Base-by-base conservation (phyloP, 2,888 invertebrate species). In the Ormyrus rosae region DNA sequence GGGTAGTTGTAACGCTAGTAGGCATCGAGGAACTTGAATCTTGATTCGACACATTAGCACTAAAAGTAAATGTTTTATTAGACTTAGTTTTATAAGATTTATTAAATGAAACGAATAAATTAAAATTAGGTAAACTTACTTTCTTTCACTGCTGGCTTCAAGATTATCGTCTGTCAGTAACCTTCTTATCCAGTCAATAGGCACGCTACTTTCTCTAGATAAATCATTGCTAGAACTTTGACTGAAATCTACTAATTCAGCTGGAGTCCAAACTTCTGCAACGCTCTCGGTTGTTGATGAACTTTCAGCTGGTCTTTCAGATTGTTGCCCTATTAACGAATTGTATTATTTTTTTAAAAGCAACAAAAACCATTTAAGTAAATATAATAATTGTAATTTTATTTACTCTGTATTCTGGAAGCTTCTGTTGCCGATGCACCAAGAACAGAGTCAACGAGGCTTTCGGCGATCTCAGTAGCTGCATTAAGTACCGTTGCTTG, bases 401-500 rank as follows among this genome's bases (percentile, higher is more conserved):
- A 63, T 60, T 75, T 84, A 85, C 88, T 86, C 72, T 84, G 85
- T 68, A 89, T 77, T 85, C 87, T 85, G 6, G 86, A 87, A 5
- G 87, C 86, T 83, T 88, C 89, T 34, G 87, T 85, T 5, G 88
- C 84, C 50, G 86, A 86, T 1, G 90, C 88, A 45, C 89, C 88
- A 11, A 91, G 84, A 10, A 92, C 91, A 19, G 91, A 91, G 81
- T 91, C 91, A 2, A 91, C 91, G 65, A 92, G 90, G 74, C 90
- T 91, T 83, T 90, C 91, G 1, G 92, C 91, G 10, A 91, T 85
- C 81, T 90, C 89, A 48, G 88, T 84, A 2, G 89, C 88, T 1
- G 89, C 85, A 82, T 86, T 89, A 2, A 87, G 81, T 80, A 85
- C 86, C 8, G 85, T 84, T 7, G 86, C 83, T 34, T 86, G 86